Evolutionary conservation across 2,113 vertebrate genomes (phyloP).

Genomic region (Muntiacus reevesi): DNA sequence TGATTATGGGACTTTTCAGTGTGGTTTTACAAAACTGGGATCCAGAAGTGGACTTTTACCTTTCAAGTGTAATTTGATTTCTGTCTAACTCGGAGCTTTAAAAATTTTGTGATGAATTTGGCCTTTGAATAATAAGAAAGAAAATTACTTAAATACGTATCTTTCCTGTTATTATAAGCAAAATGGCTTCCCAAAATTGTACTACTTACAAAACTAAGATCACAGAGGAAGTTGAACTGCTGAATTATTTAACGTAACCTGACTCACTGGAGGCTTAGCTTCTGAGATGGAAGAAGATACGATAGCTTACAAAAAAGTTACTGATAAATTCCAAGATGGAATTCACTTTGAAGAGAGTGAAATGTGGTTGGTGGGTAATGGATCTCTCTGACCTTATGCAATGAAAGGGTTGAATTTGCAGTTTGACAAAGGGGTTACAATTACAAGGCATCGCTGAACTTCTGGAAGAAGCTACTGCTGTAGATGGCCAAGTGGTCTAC

Average conservation of each 20-base stretch:
- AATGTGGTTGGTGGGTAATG: neutral
- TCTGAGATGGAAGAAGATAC: conserved; percentile 25
- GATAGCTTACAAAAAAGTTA: conserved; percentile 13
- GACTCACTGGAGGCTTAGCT: neutral
- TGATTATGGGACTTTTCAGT: neutral
- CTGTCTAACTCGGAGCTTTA: neutral
- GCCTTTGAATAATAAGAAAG: conserved; percentile 15
- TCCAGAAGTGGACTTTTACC: neutral
- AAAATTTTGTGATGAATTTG: neutral
- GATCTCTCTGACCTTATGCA: neutral
- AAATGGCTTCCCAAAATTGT: neutral
- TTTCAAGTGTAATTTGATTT: conserved; percentile 15
- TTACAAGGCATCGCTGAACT: conserved; percentile 22
- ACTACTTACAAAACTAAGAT: conserved; percentile 21
- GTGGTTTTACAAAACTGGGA: neutral
- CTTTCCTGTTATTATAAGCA: neutral
- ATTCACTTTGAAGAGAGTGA: conserved; percentile 48
- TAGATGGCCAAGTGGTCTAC: neutral
- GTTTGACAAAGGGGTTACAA: conserved; percentile 11
- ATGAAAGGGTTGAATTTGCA: neutral
- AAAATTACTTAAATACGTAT: neutral
- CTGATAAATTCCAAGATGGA: conserved; percentile 40
- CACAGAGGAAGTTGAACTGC: conserved; percentile 18
- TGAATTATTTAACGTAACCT: conserved; percentile 43
- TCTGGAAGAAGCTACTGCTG: conserved; percentile 5